These are phyloP conservation scores for Lethrus apterus DNA, from an alignment of 1,140 invertebrate species.

Conservation along the genomic window DNA sequence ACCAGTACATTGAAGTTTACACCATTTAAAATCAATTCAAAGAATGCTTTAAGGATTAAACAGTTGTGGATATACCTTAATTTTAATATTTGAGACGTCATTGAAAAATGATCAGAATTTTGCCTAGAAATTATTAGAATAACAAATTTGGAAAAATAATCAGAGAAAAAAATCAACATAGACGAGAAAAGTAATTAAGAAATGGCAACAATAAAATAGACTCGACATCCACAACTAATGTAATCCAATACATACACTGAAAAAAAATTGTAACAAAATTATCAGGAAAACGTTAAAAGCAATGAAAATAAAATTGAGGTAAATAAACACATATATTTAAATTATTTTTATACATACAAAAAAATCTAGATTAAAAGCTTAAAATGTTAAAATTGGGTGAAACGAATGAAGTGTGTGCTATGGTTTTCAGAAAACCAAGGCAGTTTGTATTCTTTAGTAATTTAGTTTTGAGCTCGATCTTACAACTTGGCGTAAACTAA, in stretches of 20 bases:
- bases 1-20: too few relatives aligned
- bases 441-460: conserved; percentile 8
- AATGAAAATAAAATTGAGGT: neutral
- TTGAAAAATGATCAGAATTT: too few relatives aligned
- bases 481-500: conserved; percentile 10
- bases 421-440: conserved; percentile 10
- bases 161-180: too few relatives aligned
- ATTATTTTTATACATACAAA: too few relatives aligned
- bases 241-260: neutral
- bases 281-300: neutral
- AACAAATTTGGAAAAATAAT: too few relatives aligned
- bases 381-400: neutral
- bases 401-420: neutral
- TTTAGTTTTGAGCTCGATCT: conserved; percentile 1
- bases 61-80: too few relatives aligned
- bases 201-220: too few relatives aligned
- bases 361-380: neutral
- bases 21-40: too few relatives aligned
- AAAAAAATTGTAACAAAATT: neutral
- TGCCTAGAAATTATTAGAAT: too few relatives aligned
- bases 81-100: too few relatives aligned
- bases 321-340: neutral
- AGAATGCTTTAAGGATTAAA: too few relatives aligned
- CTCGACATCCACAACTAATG: neutral
- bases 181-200: too few relatives aligned